Conservation (phyloP, 2,113 vertebrate genomes). For the Sarotherodon lohbergeri region DNA sequence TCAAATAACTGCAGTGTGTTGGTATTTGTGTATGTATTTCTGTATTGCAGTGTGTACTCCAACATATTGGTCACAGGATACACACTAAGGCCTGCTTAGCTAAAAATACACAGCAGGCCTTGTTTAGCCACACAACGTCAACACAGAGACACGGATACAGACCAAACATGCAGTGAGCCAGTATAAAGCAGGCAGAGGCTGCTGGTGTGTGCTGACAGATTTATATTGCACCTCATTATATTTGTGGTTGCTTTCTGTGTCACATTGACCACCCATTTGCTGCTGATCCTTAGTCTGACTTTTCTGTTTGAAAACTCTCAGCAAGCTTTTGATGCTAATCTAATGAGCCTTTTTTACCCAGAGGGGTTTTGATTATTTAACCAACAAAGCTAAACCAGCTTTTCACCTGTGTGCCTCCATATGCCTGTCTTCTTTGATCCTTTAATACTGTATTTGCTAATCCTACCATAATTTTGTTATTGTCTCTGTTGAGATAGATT, state of each 20-base stretch:
- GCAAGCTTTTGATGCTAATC: constrained; percentile 5
- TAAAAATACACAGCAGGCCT: constrained; percentile 27
- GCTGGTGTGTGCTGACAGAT: constrained; percentile 27
- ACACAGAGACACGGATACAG: not conserved
- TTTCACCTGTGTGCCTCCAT: not conserved
- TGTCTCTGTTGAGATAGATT: not conserved
- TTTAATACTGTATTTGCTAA: not conserved
- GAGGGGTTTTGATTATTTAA: not conserved
- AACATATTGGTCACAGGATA: constrained; percentile 12
- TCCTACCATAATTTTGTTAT: not conserved
- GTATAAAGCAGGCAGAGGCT: constrained; percentile 8
- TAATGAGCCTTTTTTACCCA: not conserved
- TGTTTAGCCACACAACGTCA: constrained; percentile 13
- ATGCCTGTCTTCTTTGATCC: not conserved
- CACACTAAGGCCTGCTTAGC: not conserved
- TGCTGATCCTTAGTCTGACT: not conserved
- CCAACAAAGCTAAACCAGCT: not conserved
- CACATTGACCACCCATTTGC: not conserved
- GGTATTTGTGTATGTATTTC: not conserved
- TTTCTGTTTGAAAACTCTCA: constrained; percentile 1
- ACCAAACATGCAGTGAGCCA: not conserved
- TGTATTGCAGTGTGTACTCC: not conserved
- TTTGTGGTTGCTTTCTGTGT: constrained; percentile 17
- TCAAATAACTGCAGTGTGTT: not conserved
- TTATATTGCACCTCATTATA: constrained; percentile 31